Evolutionary conservation across 2,888 invertebrate species (phyloP).

Genomic region (Caradrina clavipalpis): DNA sequence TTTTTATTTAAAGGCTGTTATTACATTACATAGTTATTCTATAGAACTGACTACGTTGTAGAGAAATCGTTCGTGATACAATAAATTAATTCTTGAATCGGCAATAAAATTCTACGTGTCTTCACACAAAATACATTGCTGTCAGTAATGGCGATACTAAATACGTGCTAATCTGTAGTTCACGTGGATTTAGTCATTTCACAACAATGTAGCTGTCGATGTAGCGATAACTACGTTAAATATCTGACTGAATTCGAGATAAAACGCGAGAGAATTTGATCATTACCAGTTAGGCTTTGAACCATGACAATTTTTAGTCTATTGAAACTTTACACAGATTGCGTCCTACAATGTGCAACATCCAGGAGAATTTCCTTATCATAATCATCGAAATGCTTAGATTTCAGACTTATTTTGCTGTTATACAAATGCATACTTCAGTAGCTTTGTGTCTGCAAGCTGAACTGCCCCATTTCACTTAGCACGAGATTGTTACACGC

Average conservation of each 20-base stretch:
- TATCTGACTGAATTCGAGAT: not conserved
- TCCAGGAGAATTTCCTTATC: not conserved
- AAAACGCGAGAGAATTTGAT: not conserved
- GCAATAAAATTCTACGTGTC: slow-evolving; percentile 41
- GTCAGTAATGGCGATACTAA: not conserved
- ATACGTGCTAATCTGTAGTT: slow-evolving; percentile 24
- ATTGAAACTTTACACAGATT: no score
- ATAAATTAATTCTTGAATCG: slow-evolving; percentile 16
- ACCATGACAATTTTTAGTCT: no score
- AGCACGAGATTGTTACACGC: slow-evolving; percentile 16
- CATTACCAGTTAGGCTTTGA: not conserved
- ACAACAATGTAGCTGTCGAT: slow-evolving; percentile 9
- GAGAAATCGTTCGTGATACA: not conserved
- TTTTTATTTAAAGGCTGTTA: not conserved
- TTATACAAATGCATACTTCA: not conserved
- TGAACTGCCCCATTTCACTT: slow-evolving; percentile 2
- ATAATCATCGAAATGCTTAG: not conserved
- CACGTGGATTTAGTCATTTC: not conserved
- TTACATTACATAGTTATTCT: not conserved
- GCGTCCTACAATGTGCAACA: no score
- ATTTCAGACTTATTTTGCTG: not conserved
- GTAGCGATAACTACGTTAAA: not conserved
- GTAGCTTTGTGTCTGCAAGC: not conserved
- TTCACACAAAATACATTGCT: not conserved
- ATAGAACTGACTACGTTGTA: not conserved